Base-by-base conservation (phyloP, 1,140 invertebrate species). In the Brachionus rubens region DNA sequence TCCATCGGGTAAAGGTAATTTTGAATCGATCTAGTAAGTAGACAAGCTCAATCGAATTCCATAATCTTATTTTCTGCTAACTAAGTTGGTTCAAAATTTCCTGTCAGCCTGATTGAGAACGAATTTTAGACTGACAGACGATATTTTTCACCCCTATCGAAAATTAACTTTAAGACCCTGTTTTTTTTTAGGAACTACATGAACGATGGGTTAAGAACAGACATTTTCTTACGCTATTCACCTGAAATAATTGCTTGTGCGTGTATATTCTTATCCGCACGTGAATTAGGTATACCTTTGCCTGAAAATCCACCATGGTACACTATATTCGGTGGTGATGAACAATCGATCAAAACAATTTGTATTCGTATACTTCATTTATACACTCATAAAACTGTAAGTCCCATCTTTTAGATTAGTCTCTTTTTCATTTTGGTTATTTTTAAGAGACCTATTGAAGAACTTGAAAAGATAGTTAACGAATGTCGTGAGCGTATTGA, bases 201-300 rank as follows among this genome's bases (percentile, higher is more conserved):
- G 96, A 99, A 99, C 85, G 97, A 99, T 86, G 94, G 95, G 10
- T 86, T 99, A 21, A 86, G 95, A 36, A 97, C 95, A 0, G 92
- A 98, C 85, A 94, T 97, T 0, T 99, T 99, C 84, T 89, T 99
- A 80, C 89, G 94, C 72, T 96, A 94, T 83, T 89, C 91, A 75
- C 95, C 96, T 0, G 97, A 99, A 85, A 94, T 93, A 0, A 95
- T 99, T 76, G 97, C 97, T 1, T 98, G 95, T 86, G 95, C 95
- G 16, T 99, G 96, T 83, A 96, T 99, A 75, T 97, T 93, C 83
- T 86, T 99, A 46, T 93, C 93, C 62, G 92, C 94, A 3, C 87
- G 94, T 19, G 90, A 93, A 78, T 87, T 96, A 9, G 78, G 86
- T 84, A 83, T 96, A 56, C 89, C 92, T 9, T 81, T 98, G 70